Conservation (phyloP, 2,113 vertebrate species). For the Catagonus wagneri region DNA sequence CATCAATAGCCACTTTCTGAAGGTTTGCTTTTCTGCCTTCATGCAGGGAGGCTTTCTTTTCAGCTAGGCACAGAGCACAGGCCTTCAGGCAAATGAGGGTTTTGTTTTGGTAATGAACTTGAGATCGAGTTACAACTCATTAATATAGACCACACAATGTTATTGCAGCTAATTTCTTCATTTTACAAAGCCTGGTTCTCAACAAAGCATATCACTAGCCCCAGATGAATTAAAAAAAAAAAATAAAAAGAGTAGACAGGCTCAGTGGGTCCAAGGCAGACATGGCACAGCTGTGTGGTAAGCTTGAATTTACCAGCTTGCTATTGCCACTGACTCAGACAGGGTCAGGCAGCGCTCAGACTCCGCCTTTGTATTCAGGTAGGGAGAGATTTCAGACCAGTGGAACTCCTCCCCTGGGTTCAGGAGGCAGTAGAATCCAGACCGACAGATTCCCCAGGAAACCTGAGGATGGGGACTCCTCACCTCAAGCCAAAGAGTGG, state of each 20-base stretch:
- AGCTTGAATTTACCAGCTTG: rapidly evolving
- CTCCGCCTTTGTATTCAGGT: neutral
- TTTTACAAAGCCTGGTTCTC: constrained; percentile 46
- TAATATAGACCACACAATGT: neutral
- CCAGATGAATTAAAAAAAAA: neutral
- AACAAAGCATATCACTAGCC: neutral
- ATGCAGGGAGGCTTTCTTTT: constrained; percentile 25
- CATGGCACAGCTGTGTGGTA: neutral
- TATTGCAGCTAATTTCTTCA: neutral
- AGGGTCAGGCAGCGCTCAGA: neutral
- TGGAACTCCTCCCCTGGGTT: neutral
- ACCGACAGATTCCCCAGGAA: neutral
- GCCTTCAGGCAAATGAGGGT: neutral
- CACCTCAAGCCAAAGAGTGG: neutral
- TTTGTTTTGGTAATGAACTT: constrained; percentile 49
- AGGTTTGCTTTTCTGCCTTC: neutral
- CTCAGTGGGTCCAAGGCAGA: neutral
- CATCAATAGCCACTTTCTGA: constrained; percentile 71
- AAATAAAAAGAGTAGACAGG: neutral
- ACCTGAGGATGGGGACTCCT: rapidly evolving
- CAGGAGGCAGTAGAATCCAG: neutral
- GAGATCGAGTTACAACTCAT: neutral
- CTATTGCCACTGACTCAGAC: rapidly evolving
- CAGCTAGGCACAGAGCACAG: neutral
- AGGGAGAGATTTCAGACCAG: neutral